Base-by-base conservation (phyloP, 2,797 vertebrate species). In the Lagodon rhomboides region DNA sequence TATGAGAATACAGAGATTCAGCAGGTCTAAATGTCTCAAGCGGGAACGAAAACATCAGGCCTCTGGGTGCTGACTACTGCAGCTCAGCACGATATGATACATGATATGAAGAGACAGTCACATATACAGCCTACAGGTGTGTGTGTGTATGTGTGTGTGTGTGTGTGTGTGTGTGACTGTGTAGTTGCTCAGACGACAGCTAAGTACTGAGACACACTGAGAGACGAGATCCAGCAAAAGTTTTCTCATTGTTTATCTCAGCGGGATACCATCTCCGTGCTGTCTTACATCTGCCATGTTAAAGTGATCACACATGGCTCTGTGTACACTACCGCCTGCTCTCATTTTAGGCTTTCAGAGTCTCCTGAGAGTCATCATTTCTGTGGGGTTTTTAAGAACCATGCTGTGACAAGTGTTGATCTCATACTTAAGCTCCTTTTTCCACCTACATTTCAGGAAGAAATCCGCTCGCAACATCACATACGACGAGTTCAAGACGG, bases 391-490 rank as follows among this genome's bases (percentile, higher is more conserved):
- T 46, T 75, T 65, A 58, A 27, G 10, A 20, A 54, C 25, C 15
- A 13, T 47, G 53, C 12, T 41, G 17, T 68, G 30, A 56, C 51
- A 54, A 50, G 12, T 27, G n/a, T 66, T 47, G 43, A 44, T 75
- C 53, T n/a, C 20, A 30, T 43, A 55, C 16, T 69, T 49, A 77
- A 68, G 15, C 20, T 68, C 34, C 27, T 68, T 85, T 85, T 76
- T 69, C 43, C 65, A 30, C 8, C 34, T 49, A 61, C 68, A 53
- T 88, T 79, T 75, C 90, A 99, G 98, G 93, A 97, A 97, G 89
- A 99, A 99, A 94, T 93, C 96, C 61, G 92, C 92, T 80, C 96
- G 98, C 84, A 98, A 96, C 87, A 98, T 99, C 93, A 98, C 96
- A n/a, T 99, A 94, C 10, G 97, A 97, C 8, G 97, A 99, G 91